Evolutionary conservation across 2,797 vertebrate genomes (phyloP), one percentile per base, ranked within the genome.

Genomic region (Megalops cyprinoides): DNA sequence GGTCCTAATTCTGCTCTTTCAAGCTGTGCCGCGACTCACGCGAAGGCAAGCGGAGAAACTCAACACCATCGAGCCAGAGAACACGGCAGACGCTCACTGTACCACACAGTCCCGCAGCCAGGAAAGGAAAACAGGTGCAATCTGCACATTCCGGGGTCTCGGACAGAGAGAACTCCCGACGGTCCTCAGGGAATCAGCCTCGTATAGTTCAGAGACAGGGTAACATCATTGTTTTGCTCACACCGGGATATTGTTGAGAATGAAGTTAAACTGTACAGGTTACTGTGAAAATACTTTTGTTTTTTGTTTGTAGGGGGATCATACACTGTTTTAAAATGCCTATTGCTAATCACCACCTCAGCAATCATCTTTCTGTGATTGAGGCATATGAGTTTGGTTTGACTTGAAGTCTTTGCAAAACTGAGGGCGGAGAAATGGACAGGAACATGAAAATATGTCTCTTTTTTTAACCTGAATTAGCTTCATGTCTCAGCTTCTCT

Each of bases 401-500:
- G 12, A 18, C 4, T n/a, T 67, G 34, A 67, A 18, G 10, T 6
- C 56, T 8, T 28, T 8, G n/a, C n/a, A n/a, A n/a, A n/a, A n/a
- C n/a, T n/a, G n/a, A n/a, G n/a, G n/a, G n/a, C 65, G 12, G 23
- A 34, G 39, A 81, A 58, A 39, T n/a, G 39, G 58, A 15, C 76
- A 48, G 53, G 48, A 42, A 6, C 15, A 75, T 77, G 23, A 48
- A 78, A 65, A 48, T 28, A 60, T 31, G 34, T 49, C 55, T 4
- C 25, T 48, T 81, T 82, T 79, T 84, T 74, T 39, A 76, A 60
- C 65, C 76, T 55, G 18, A 78, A 80, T 71, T 71, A 82, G 74
- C n/a, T 85, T 88, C 85, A 90, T 85, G 86, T 80, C 84, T 82
- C 85, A 74, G 79, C 83, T 85, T 82, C 82, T 86, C 83, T 85